Percentiles rank a stretch among this genome's conserved stretches.
Evolutionary conservation across 1,140 invertebrate genomes (phyloP).

Genomic region (Oryctes rhinoceros): DNA sequence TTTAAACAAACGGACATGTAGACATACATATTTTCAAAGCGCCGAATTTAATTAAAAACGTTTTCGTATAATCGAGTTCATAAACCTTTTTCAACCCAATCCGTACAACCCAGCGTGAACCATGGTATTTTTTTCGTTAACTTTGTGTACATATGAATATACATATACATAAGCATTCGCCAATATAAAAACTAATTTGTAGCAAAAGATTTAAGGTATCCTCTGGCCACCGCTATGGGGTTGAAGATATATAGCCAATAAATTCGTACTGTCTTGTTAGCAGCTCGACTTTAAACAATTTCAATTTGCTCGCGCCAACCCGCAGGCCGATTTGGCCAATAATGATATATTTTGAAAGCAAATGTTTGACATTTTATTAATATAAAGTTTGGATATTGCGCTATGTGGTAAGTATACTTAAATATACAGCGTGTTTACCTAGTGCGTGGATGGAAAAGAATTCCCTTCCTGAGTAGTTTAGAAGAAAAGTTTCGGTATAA

Average conservation of each 20-base stretch:
- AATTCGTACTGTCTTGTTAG: conserved; percentile 15
- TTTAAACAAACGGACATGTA: no score
- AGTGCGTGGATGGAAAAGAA: no score
- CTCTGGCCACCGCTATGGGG: not conserved
- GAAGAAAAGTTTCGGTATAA: no score
- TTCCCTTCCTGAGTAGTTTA: no score
- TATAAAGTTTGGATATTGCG: not conserved
- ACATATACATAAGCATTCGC: not conserved
- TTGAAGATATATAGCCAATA: conserved; percentile 16
- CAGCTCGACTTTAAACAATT: not conserved
- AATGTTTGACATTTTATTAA: conserved; percentile 21
- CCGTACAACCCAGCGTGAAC: not conserved
- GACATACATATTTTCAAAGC: not conserved
- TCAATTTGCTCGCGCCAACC: conserved; percentile 4
- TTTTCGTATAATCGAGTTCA: not conserved
- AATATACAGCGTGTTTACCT: not conserved
- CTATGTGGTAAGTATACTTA: not conserved
- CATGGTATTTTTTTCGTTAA: not conserved
- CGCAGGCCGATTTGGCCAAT: not conserved
- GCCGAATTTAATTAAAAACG: not conserved
- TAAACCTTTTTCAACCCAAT: not conserved
- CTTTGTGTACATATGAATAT: not conserved
- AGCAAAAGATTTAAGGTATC: conserved; percentile 11
- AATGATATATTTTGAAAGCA: conserved; percentile 4
- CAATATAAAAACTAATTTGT: not conserved